These are phyloP conservation scores for Drosophila testacea DNA, from an alignment of 2,888 invertebrate genomes.

Conservation along the genomic window DNA sequence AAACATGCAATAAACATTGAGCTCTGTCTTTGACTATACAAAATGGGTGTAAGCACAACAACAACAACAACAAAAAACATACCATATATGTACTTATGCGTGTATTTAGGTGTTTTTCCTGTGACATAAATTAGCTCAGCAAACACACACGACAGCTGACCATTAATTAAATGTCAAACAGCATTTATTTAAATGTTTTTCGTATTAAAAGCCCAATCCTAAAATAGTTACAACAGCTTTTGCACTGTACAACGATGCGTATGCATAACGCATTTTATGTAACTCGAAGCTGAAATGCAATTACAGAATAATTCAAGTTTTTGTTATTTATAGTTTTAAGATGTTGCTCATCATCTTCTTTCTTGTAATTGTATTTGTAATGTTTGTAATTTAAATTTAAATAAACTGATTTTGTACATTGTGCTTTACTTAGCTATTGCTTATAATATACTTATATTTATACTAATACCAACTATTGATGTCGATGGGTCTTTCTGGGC, in stretches of 20 bases:
- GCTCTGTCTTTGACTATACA: slow-evolving; percentile 42
- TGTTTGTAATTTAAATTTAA: no score
- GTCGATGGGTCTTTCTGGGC: no score
- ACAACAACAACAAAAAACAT: background rate
- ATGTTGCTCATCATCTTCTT: no score
- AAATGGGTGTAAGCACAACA: slow-evolving; percentile 12
- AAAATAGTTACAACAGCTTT: background rate
- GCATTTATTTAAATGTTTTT: slow-evolving; percentile 18
- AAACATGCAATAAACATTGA: slow-evolving; percentile 65
- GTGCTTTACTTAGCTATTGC: no score
- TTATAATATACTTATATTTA: no score
- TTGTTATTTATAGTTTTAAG: background rate
- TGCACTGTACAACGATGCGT: slow-evolving; percentile 10
- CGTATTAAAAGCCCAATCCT: background rate
- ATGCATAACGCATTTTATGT: slow-evolving; percentile 4
- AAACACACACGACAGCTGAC: slow-evolving; percentile 27
- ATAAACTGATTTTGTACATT: no score
- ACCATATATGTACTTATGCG: background rate
- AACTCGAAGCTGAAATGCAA: background rate
- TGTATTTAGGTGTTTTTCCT: slow-evolving; percentile 2
- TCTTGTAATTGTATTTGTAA: background rate
- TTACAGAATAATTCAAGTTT: background rate
- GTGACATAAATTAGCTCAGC: slow-evolving; percentile 28
- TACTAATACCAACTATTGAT: no score
- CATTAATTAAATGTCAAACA: slow-evolving; percentile 53